A percentile compares a stretch with the other conserved stretches of the same genome.
These are phyloP conservation scores for Lissonota sp. DNA, from an alignment of 2,888 invertebrate genomes.

Conservation along the genomic window DNA sequence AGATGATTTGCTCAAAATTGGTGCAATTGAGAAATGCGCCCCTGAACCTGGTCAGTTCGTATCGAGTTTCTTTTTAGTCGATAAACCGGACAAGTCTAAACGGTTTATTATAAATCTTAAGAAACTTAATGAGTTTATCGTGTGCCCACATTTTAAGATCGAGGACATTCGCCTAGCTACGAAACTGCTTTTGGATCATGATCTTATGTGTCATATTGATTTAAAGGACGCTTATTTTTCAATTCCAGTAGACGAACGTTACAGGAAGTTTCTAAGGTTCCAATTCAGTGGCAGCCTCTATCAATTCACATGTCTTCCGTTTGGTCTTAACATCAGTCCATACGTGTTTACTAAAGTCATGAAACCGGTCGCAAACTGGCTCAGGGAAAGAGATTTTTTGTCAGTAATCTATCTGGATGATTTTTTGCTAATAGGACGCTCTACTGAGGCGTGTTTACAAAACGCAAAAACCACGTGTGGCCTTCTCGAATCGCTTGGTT, in stretches of 20 bases:
- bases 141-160: conserved; percentile 70
- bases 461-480: conserved; percentile 5
- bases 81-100: conserved; percentile 65
- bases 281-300: conserved; percentile 13
- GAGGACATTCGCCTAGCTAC: conserved; percentile 67
- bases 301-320: conserved; percentile 29
- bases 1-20: conserved; percentile 39
- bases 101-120: conserved; percentile 70
- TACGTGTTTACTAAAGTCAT: conserved; percentile 47
- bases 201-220: conserved; percentile 20
- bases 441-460: background rate
- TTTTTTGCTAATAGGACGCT: conserved; percentile 31
- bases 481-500: conserved; percentile 34
- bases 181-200: conserved; percentile 21
- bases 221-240: conserved; percentile 49
- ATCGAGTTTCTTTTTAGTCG: conserved; percentile 63
- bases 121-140: conserved; percentile 66
- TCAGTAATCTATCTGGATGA: conserved; percentile 40
- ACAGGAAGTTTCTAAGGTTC: conserved; percentile 39
- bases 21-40: conserved; percentile 41
- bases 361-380: conserved; percentile 9
- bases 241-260: background rate
- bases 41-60: conserved; percentile 58
- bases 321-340: conserved; percentile 19
- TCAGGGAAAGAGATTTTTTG: conserved; percentile 11